These are phyloP conservation scores for Geodia barretti DNA, from an alignment of 37 sponge, comb jelly and placozoan genomes.

Conservation along the genomic window DNA sequence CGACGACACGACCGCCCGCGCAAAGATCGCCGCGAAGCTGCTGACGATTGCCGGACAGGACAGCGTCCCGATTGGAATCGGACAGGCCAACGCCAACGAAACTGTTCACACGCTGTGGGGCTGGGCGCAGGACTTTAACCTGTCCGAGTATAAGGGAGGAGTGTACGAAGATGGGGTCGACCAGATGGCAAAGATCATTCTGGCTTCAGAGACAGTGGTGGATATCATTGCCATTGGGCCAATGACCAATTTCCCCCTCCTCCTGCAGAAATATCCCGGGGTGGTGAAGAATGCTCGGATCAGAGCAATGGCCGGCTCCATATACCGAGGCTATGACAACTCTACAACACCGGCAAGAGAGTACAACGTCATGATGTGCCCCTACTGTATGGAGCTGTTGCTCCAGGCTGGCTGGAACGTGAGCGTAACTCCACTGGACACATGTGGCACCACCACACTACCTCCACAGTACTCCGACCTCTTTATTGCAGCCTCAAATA, in stretches of 20 bases:
- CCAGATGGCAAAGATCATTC: slow-evolving; percentile 62
- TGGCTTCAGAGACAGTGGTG: slow-evolving; percentile 4
- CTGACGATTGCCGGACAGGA: slow-evolving; percentile 48
- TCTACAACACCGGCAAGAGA: slow-evolving; percentile 42
- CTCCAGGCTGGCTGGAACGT: slow-evolving; percentile 60
- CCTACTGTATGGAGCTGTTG: slow-evolving; percentile 45
- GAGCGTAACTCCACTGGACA: slow-evolving; percentile 74
- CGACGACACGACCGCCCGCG: slow-evolving; percentile 67
- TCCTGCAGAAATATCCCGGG: slow-evolving; percentile 52
- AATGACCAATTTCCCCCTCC: slow-evolving; percentile 65
- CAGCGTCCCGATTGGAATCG: slow-evolving; percentile 78
- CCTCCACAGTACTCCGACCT: not conserved
- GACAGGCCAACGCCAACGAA: slow-evolving; percentile 25
- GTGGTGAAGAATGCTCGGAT: slow-evolving; percentile 53
- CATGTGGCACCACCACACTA: slow-evolving; percentile 36
- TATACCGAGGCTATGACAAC: slow-evolving; percentile 60
- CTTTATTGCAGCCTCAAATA: not conserved
- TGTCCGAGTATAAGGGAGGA: slow-evolving; percentile 59
- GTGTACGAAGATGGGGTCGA: slow-evolving; percentile 61
- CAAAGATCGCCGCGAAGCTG: slow-evolving; percentile 62
- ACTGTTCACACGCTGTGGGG: slow-evolving; percentile 31
- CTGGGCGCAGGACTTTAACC: slow-evolving; percentile 50
- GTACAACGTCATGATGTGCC: slow-evolving; percentile 75
- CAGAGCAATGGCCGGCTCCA: slow-evolving; percentile 73
- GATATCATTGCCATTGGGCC: slow-evolving; percentile 76